Evolutionary conservation across 2,888 invertebrate genomes (phyloP).

Genomic region (Scrobipalpa atriplicella): DNA sequence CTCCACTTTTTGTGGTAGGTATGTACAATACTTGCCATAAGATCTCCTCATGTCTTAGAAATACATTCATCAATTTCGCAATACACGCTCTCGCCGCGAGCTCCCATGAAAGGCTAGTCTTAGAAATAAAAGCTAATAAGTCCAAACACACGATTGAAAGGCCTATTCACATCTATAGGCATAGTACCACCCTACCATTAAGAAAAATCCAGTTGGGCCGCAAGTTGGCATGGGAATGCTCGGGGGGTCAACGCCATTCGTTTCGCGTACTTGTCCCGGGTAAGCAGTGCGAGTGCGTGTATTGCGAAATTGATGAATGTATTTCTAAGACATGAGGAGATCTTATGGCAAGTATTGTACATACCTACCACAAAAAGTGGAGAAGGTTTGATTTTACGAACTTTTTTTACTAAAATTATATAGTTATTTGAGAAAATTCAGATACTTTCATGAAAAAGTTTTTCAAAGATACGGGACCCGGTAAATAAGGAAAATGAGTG

Average conservation of each 20-base stretch:
- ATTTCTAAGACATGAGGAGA: constrained; percentile 41
- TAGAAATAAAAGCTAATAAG: constrained; percentile 78
- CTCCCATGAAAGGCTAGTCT: constrained; percentile 70
- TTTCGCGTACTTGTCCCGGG: constrained; percentile 78
- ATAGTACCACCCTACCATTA: constrained; percentile 71
- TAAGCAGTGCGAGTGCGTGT: constrained; percentile 74
- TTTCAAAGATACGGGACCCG: too few species aligned
- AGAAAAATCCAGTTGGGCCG: constrained; percentile 74
- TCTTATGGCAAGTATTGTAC: constrained; percentile 29
- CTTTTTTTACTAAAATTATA: too few species aligned
- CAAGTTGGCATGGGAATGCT: constrained; percentile 76
- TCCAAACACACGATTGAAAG: constrained; percentile 72
- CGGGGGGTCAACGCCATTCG: constrained; percentile 81
- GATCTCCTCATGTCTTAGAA: constrained; percentile 40
- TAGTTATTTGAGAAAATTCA: too few species aligned
- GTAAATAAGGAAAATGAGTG: too few species aligned
- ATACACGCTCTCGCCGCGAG: constrained; percentile 37
- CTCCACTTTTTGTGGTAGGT: neutral
- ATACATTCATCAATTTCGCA: constrained; percentile 45
- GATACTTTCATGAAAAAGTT: too few species aligned
- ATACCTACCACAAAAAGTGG: neutral
- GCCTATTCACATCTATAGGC: constrained; percentile 67
- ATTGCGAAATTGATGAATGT: constrained; percentile 44
- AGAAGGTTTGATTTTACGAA: neutral
- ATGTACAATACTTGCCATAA: constrained; percentile 30